Evolutionary conservation across 2,797 vertebrate genomes (phyloP).

Genomic region (Clarias pachynema): DNA sequence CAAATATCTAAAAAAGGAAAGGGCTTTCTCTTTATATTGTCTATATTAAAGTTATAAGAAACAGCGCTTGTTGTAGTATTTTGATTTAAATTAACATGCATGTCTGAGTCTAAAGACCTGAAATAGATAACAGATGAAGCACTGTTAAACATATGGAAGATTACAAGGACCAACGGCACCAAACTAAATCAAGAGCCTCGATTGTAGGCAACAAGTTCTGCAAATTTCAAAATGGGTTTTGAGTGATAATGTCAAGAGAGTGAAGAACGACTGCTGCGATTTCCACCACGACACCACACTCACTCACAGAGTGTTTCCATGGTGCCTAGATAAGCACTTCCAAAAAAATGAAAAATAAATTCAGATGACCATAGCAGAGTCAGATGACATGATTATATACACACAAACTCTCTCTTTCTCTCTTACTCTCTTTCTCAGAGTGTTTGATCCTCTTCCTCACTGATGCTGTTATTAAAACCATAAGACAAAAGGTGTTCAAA

Average conservation of each 20-base stretch:
- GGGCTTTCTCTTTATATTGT: background rate
- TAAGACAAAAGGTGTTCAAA: too few relatives aligned
- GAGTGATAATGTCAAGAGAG: constrained; percentile 80
- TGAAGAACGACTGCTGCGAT: constrained; percentile 82
- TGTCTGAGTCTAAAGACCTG: background rate
- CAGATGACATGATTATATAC: constrained; percentile 62
- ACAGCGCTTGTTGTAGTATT: background rate
- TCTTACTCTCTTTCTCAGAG: background rate
- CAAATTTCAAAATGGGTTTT: constrained; percentile 94
- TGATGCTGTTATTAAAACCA: background rate
- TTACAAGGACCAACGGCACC: background rate
- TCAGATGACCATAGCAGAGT: constrained; percentile 88
- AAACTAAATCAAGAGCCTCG: background rate
- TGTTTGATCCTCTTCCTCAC: background rate
- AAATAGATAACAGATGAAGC: background rate
- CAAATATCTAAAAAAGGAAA: background rate
- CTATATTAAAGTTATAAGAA: background rate
- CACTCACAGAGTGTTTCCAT: constrained; percentile 68
- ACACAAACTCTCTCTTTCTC: background rate
- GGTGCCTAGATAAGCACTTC: constrained; percentile 77
- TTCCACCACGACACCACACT: constrained; percentile 81
- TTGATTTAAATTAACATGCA: background rate
- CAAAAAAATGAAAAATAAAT: background rate
- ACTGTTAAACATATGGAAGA: background rate
- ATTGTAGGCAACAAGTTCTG: constrained; percentile 50